Conservation (phyloP, 2,797 vertebrate species). For the Podarcis siculus region DNA sequence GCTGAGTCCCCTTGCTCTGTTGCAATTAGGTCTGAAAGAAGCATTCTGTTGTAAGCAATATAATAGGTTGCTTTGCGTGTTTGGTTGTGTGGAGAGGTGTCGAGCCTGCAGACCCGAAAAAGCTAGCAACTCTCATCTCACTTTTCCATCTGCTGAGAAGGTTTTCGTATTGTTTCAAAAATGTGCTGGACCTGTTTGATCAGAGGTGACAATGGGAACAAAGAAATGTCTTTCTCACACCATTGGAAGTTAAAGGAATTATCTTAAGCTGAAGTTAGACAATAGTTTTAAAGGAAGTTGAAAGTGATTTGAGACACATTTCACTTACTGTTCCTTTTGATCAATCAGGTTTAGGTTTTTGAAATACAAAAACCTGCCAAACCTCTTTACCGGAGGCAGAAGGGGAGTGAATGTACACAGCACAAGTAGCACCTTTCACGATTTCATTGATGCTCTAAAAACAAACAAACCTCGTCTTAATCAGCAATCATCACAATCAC, state of each 20-base stretch:
- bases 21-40: too few species aligned
- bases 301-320: not conserved
- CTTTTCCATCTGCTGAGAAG: not conserved
- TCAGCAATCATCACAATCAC: too few species aligned
- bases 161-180: not conserved
- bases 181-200: not conserved
- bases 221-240: not conserved
- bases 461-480: too few species aligned
- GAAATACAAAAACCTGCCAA: too few species aligned
- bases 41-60: too few species aligned
- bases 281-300: not conserved
- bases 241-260: not conserved
- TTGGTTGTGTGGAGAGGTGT: too few species aligned
- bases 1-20: too few species aligned
- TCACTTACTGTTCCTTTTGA: not conserved
- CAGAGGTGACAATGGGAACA: not conserved
- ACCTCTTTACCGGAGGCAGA: not conserved
- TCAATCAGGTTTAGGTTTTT: not conserved
- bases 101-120: too few species aligned
- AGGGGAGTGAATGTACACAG: not conserved
- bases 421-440: not conserved
- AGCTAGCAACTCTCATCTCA: not conserved
- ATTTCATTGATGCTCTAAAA: not conserved
- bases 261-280: not conserved
- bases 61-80: too few species aligned